Percentiles rank a stretch among this genome's conserved stretches.
Conservation (phyloP, 30 jellyfish, hydroid and myxozoan genomes). For the Turritopsis rubra region DNA sequence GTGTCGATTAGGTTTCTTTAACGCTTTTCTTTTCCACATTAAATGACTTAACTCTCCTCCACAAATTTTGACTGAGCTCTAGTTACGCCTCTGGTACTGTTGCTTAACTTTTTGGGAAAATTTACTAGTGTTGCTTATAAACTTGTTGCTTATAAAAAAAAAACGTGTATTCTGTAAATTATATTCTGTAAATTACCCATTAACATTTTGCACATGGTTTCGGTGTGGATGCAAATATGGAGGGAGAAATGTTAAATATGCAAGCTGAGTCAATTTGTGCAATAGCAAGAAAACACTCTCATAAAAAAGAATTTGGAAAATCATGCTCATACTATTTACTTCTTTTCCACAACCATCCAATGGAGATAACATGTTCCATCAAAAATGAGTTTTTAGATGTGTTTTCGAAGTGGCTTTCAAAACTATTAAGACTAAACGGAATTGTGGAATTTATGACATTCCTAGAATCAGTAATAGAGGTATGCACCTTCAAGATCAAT, state of each 20-base stretch:
- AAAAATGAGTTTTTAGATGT: conserved; percentile 41
- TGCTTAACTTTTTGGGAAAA: too few relatives aligned
- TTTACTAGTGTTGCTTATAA: too few relatives aligned
- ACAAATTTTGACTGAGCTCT: too few relatives aligned
- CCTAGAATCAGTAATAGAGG: conserved; percentile 57
- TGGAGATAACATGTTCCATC: background rate
- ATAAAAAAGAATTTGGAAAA: conserved; percentile 14
- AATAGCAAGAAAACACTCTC: conserved; percentile 13
- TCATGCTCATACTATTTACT: conserved; percentile 16
- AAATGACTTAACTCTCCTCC: too few relatives aligned
- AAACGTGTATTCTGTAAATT: too few relatives aligned
- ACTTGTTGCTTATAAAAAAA: too few relatives aligned
- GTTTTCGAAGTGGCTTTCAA: conserved; percentile 40
- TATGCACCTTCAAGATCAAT: conserved; percentile 32
- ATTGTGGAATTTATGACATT: conserved; percentile 29
- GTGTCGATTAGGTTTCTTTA: too few relatives aligned
- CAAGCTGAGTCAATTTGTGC: background rate
- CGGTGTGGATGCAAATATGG: too few relatives aligned
- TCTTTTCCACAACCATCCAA: background rate
- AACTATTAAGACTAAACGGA: conserved; percentile 20
- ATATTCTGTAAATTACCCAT: too few relatives aligned
- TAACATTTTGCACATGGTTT: too few relatives aligned
- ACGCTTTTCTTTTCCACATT: too few relatives aligned
- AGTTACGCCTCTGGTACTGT: too few relatives aligned
- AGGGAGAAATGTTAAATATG: background rate